Conservation (phyloP, 1,140 invertebrate species). For the Aphidius ervi region DNA sequence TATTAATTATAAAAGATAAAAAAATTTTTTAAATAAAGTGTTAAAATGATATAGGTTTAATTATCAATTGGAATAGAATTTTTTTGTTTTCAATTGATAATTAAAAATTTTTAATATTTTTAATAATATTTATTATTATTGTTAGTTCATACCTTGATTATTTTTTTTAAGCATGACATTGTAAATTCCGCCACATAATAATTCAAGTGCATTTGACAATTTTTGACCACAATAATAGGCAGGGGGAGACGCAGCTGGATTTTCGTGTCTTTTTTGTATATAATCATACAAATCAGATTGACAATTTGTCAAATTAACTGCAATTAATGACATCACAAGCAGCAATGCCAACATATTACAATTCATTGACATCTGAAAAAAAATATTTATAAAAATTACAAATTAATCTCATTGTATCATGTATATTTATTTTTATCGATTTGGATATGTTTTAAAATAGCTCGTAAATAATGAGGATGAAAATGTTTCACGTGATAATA, state of each 20-base stretch:
- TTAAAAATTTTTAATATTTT: too few species aligned
- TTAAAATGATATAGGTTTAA: too few species aligned
- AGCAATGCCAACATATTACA: constrained; percentile 29
- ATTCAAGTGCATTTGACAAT: constrained; percentile 41
- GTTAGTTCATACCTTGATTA: constrained; percentile 33
- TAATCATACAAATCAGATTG: constrained; percentile 37
- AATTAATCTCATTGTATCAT: too few species aligned
- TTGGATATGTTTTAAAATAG: too few species aligned
- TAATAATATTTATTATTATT: too few species aligned
- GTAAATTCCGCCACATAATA: constrained; percentile 46
- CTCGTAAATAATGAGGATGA: too few species aligned
- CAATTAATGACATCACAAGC: constrained; percentile 31
- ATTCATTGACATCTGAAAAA: constrained; percentile 36
- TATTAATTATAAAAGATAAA: too few species aligned
- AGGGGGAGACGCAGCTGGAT: constrained; percentile 6
- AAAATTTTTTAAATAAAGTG: too few species aligned
- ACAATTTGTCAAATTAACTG: constrained; percentile 31
- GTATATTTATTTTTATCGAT: too few species aligned
- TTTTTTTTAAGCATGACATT: constrained; percentile 49
- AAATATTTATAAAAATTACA: constrained; percentile 31
- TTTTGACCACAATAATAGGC: constrained; percentile 44
- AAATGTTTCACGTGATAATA: too few species aligned
- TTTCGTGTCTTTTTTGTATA: constrained; percentile 30
- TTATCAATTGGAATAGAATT: too few species aligned
- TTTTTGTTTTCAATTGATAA: too few species aligned